Percentiles rank a stretch among this genome's conserved stretches.
These are phyloP conservation scores for Clarias laeviceps DNA, from an alignment of 2,797 vertebrate genomes.

Conservation along the genomic window DNA sequence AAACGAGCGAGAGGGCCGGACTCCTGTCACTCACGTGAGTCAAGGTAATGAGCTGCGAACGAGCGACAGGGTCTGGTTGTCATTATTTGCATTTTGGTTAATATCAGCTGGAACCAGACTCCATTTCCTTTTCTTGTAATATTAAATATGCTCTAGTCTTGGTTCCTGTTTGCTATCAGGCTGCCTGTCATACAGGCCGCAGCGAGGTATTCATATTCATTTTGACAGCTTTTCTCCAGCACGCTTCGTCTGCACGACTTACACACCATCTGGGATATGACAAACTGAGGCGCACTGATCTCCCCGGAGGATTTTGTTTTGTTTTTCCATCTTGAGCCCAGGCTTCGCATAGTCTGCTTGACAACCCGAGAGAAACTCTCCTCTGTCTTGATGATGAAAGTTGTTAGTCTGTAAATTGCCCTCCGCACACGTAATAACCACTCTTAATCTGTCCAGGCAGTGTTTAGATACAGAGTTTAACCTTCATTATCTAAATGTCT, in stretches of 20 bases:
- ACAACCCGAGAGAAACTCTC: conserved; percentile 13
- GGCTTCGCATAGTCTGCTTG: conserved; percentile 1
- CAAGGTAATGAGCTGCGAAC: conserved; percentile 28
- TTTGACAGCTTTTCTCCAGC: conserved; percentile 31
- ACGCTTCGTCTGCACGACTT: conserved; percentile 16
- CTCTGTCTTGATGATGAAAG: conserved; percentile 18
- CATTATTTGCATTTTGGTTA: conserved; percentile 21
- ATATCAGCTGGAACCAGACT: conserved; percentile 9
- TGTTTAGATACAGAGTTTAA: conserved; percentile 2
- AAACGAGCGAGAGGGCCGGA: not conserved
- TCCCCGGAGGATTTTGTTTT: conserved; percentile 23
- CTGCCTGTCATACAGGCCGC: conserved; percentile 26
- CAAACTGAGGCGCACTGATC: conserved; percentile 14
- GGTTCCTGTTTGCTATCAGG: conserved; percentile 1
- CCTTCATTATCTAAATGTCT: not conserved
- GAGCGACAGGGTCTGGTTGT: not conserved
- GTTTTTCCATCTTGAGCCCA: conserved; percentile 28
- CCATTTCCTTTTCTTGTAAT: conserved; percentile 6
- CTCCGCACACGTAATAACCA: not conserved
- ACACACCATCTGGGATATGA: conserved; percentile 36
- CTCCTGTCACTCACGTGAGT: conserved; percentile 7
- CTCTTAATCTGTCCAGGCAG: not conserved
- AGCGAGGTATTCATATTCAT: not conserved
- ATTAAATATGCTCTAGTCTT: not conserved
- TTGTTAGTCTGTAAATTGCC: conserved; percentile 17